Evolutionary conservation across 2,113 vertebrate genomes (phyloP).

Genomic region (Mugil cephalus): DNA sequence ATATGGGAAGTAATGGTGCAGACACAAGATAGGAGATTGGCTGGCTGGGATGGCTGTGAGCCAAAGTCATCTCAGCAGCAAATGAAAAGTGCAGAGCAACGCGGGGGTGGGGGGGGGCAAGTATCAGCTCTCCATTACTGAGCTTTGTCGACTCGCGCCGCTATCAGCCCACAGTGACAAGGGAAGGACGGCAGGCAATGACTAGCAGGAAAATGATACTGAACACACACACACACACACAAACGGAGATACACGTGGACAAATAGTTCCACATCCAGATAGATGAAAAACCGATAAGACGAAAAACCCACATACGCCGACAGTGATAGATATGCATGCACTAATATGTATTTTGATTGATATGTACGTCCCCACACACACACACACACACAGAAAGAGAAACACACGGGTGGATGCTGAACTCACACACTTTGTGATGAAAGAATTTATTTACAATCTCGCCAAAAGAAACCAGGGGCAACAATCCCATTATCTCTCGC

Average conservation of each 20-base stretch:
- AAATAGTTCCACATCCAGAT: slow-evolving; percentile 46
- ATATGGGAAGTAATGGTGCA: slow-evolving; percentile 70
- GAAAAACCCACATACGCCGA: slow-evolving; percentile 26
- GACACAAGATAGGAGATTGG: slow-evolving; percentile 65
- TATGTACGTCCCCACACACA: not conserved
- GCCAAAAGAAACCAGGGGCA: slow-evolving; percentile 65
- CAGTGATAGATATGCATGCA: slow-evolving; percentile 16
- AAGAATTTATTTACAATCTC: slow-evolving; percentile 62
- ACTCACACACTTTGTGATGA: slow-evolving; percentile 32
- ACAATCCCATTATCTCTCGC: slow-evolving; percentile 63
- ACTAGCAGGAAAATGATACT: slow-evolving; percentile 58
- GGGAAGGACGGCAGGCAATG: slow-evolving; percentile 63
- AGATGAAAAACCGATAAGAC: slow-evolving; percentile 42
- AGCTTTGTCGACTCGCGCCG: slow-evolving; percentile 61
- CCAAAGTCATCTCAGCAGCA: slow-evolving; percentile 75
- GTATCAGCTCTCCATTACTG: slow-evolving; percentile 70
- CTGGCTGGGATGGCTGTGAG: slow-evolving; percentile 64
- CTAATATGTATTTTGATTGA: slow-evolving; percentile 18
- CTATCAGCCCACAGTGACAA: slow-evolving; percentile 72
- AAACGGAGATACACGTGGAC: slow-evolving; percentile 15
- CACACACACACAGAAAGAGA: not conserved
- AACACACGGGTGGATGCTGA: slow-evolving; percentile 4
- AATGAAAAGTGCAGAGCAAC: slow-evolving; percentile 68
- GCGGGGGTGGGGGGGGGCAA: slow-evolving; percentile 24
- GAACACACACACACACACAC: slow-evolving; percentile 34